phyloP scores from a whole-genome alignment of 2,797 vertebrate genomes.

The Pelobates cultripes region DNA sequence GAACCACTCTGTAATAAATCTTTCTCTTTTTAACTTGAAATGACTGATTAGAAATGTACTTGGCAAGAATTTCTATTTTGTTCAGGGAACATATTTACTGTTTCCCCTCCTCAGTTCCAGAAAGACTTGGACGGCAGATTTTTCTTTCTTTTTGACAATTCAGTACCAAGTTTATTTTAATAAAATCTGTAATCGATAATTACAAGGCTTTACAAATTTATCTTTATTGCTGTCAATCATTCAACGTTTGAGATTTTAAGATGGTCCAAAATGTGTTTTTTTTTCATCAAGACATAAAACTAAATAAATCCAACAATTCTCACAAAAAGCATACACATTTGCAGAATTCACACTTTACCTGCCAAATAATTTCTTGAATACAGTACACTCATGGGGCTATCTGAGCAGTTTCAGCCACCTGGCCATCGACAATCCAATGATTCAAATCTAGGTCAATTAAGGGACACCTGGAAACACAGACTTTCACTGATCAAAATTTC shows the following conservation, averaged over 20 bases:
- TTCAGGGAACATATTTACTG: constrained; percentile 32
- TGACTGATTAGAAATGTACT: constrained; percentile 31
- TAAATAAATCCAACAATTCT: constrained; percentile 62
- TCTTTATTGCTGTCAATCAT: neutral
- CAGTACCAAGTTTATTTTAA: neutral
- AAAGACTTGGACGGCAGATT: constrained; percentile 31
- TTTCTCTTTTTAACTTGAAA: constrained; percentile 40
- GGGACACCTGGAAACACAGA: constrained; percentile 49
- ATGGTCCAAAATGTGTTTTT: neutral
- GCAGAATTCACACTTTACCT: constrained; percentile 48
- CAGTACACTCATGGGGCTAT: constrained; percentile 57
- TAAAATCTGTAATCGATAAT: neutral
- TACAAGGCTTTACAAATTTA: neutral
- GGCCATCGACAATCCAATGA: constrained; percentile 52
- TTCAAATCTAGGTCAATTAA: constrained; percentile 60
- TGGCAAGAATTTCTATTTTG: constrained; percentile 23
- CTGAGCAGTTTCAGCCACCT: constrained; percentile 54
- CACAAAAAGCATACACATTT: constrained; percentile 57
- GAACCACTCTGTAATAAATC: constrained; percentile 30
- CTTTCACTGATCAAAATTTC: constrained; percentile 54
- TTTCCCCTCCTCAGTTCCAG: constrained; percentile 14
- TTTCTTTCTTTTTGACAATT: neutral
- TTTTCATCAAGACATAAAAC: constrained; percentile 48
- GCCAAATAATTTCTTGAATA: constrained; percentile 41
- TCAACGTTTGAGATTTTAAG: neutral